These are phyloP conservation scores for Stegodyphus mimosarum DNA, from an alignment of 1,140 invertebrate species.

Conservation along the genomic window DNA sequence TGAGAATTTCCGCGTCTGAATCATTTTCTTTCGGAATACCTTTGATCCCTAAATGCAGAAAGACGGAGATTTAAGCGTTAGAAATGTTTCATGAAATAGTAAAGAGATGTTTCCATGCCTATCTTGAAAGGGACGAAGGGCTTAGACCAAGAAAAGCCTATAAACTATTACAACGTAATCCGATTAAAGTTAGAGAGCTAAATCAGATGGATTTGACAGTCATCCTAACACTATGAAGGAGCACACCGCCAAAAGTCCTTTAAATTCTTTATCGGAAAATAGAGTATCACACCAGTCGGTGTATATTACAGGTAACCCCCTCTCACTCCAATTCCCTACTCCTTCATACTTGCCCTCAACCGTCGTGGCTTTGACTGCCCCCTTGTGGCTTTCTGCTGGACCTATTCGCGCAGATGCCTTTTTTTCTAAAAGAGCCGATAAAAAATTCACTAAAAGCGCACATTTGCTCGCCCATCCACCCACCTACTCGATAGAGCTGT, in stretches of 20 bases:
- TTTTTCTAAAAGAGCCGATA: slow-evolving; percentile 36
- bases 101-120: no score
- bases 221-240: no score
- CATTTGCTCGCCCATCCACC: slow-evolving; percentile 28
- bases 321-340: background rate
- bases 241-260: background rate
- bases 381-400: slow-evolving; percentile 25
- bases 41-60: no score
- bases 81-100: no score
- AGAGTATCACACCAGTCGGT: slow-evolving; percentile 32
- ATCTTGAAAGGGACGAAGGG: no score
- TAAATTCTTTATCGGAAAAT: slow-evolving; percentile 44
- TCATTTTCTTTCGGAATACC: no score
- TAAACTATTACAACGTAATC: no score
- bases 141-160: no score
- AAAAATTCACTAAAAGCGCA: slow-evolving; percentile 60
- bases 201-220: no score
- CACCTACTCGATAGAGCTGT: slow-evolving; percentile 29
- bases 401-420: slow-evolving; percentile 9
- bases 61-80: no score
- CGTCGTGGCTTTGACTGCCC: slow-evolving; percentile 46
- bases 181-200: no score
- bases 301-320: slow-evolving; percentile 26
- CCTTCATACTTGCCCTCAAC: background rate
- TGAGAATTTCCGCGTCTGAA: no score